Evolutionary conservation across 2,113 vertebrate genomes (phyloP), one percentile per base, ranked within the genome.

Genomic region (Pionites leucogaster): DNA sequence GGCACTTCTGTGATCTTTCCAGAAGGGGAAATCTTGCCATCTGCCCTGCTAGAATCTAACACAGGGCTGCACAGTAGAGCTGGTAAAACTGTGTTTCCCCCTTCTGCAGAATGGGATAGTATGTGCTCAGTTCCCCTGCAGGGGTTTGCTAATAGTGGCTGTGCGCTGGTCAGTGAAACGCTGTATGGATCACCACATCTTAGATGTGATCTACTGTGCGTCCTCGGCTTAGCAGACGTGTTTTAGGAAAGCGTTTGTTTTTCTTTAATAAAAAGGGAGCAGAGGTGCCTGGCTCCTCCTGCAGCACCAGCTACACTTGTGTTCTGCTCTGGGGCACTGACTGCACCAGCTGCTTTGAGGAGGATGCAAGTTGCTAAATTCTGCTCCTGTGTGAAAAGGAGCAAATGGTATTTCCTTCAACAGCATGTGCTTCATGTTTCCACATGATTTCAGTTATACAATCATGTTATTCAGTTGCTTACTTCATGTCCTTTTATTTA

Each of bases 21-120:
- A 69, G 86, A 91, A 91, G 90, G 86, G 92, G 92, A 71, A 80
- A 77, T 57, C 52, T 93, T 88, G 78, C 92, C 88, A 77, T 89
- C 81, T 93, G 93, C 74, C 6, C 1, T 65, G 63, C 93, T 76
- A 65, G 53, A 42, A 87, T 95, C 70, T 88, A 75, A 93, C 28
- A 35, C 35, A 29, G 50, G 68, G 14, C 71, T 93, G 69, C 76
- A 76, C 52, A 77, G 69, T 7, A 8, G 53, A 60, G 63, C 33
- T 92, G 81, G 77, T 94, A 71, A 90, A 91, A 69, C 57, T 41
- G 10, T 11, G 77, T 91, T 91, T 82, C 28, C 52, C 68, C 24
- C 10, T 62, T 80, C 23, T 41, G 53, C 62, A 80, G 72, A 52
- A 64, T 25, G 69, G 81, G 82, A 6, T 82, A 29, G 69, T 57